Evolutionary conservation across 2,113 vertebrate species (phyloP).

Genomic region (Formicarius rufipectus): DNA sequence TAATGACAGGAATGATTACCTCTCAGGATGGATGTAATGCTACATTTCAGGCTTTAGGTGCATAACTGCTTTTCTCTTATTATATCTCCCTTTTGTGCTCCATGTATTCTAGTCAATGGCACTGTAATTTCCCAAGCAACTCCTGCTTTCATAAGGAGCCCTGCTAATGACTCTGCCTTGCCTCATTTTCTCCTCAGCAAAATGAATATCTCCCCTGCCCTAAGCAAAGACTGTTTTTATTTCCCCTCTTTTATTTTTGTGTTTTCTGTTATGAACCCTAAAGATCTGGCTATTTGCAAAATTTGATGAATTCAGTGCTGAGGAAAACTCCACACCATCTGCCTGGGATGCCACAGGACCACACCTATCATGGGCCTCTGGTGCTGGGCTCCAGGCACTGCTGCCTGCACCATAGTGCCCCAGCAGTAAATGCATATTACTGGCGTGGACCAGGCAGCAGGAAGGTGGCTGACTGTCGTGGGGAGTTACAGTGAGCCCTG

Average conservation of each 20-base stretch:
- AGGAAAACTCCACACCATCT: background rate
- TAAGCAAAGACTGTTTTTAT: constrained; percentile 51
- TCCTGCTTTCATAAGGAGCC: constrained; percentile 44
- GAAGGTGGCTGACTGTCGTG: background rate
- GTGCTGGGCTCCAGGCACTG: background rate
- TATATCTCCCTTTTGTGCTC: constrained; percentile 63
- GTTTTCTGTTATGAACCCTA: background rate
- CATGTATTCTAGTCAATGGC: constrained; percentile 61
- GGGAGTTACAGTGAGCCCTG: background rate
- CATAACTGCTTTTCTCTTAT: constrained; percentile 70
- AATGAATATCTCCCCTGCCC: constrained; percentile 40
- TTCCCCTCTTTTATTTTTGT: constrained; percentile 32
- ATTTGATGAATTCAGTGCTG: background rate
- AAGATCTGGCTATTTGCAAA: background rate
- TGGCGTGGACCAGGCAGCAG: background rate
- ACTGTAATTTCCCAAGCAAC: constrained; percentile 68
- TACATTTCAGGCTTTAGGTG: constrained; percentile 70
- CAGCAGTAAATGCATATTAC: background rate
- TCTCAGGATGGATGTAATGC: constrained; percentile 66
- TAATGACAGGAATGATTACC: constrained; percentile 71
- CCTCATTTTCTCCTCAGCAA: constrained; percentile 51
- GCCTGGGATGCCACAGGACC: background rate
- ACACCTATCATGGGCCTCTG: background rate
- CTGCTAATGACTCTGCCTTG: constrained; percentile 56
- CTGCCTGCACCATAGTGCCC: background rate